Evolutionary conservation across 2,888 invertebrate genomes (phyloP).

Genomic region (Sinhomidia bicolor): DNA sequence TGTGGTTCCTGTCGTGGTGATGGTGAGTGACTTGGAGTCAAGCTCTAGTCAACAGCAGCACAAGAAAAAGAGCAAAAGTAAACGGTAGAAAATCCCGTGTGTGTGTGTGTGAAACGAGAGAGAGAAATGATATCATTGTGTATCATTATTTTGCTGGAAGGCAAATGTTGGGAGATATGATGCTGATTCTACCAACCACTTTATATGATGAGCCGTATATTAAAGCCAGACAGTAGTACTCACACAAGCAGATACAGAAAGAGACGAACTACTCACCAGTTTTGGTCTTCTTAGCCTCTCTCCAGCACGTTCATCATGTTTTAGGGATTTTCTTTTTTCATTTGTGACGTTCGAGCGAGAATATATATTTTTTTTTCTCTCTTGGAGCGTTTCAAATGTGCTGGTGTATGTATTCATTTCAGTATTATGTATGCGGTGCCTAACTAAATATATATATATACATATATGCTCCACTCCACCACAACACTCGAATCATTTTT

Average conservation of each 20-base stretch:
- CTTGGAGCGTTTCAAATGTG: background rate
- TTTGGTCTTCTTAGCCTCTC: background rate
- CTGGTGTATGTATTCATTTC: background rate
- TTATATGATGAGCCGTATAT: too few relatives aligned
- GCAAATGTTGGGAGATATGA: slow-evolving; percentile 22
- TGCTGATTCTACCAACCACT: background rate
- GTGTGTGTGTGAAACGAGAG: background rate
- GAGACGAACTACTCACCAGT: background rate
- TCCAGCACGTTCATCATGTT: background rate
- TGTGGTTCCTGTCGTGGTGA: slow-evolving; percentile 63
- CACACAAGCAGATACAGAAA: background rate
- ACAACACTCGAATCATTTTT: background rate
- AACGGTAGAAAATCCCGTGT: background rate
- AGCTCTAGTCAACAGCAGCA: slow-evolving; percentile 22
- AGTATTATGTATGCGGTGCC: too few relatives aligned
- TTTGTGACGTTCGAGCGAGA: background rate
- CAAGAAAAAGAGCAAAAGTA: background rate
- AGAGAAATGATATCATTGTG: slow-evolving; percentile 43
- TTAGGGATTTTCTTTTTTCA: slow-evolving; percentile 12
- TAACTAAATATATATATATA: background rate
- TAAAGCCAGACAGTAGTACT: background rate
- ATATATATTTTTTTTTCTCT: background rate
- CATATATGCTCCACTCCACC: background rate
- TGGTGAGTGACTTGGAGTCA: slow-evolving; percentile 65
- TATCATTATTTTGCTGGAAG: slow-evolving; percentile 44